phyloP scores from a whole-genome alignment of 2,113 vertebrate species.

The Centropus unirufus region DNA sequence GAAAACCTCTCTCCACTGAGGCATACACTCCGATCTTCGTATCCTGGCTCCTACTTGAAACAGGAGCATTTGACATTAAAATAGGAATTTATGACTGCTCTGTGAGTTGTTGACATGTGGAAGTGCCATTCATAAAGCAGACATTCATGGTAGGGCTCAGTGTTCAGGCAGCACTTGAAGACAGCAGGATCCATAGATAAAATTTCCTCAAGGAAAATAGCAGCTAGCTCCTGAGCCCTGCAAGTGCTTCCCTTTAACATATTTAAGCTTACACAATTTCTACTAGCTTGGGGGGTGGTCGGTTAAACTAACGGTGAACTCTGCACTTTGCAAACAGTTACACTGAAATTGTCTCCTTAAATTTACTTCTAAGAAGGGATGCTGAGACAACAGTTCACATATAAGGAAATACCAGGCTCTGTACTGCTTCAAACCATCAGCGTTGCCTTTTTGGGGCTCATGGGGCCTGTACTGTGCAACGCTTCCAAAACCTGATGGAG shows the following conservation, averaged over 20 bases:
- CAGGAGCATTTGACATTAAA: not conserved
- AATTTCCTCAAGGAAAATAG: not conserved
- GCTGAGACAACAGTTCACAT: not conserved
- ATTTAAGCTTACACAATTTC: not conserved
- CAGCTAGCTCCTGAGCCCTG: not conserved
- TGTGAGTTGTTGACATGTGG: not conserved
- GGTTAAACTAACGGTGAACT: not conserved
- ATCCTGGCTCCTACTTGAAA: not conserved
- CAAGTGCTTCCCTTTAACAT: not conserved
- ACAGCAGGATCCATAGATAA: not conserved
- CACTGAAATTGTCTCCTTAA: not conserved
- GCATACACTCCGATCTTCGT: not conserved
- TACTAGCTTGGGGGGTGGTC: not conserved
- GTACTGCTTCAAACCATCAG: not conserved
- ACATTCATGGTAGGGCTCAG: not conserved
- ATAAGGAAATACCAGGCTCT: not conserved
- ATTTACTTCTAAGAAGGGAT: not conserved
- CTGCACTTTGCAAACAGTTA: not conserved
- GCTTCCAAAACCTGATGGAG: not conserved
- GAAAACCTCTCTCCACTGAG: not conserved
- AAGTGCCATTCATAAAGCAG: slow-evolving; percentile 15
- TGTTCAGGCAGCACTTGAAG: not conserved
- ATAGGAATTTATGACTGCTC: not conserved
- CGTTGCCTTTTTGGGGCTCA: not conserved
- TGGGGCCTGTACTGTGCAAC: not conserved